Evolutionary conservation across 2,888 invertebrate species (phyloP), one percentile per base, ranked within the genome.

Genomic region (Gnatocerus cornutus): DNA sequence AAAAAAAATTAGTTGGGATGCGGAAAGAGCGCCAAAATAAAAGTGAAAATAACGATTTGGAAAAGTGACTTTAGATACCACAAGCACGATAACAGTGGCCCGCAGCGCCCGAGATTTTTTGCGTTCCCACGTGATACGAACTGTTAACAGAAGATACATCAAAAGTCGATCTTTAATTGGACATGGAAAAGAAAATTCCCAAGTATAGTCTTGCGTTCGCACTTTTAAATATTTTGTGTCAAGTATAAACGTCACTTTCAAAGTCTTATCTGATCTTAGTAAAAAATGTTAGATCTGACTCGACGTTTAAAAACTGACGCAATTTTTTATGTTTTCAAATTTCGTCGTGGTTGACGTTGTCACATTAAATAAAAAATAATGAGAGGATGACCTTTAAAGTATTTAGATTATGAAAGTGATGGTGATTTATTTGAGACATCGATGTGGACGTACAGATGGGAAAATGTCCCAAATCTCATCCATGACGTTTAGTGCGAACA

Each of bases 101-200:
- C 27, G 48, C 14, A 59, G 66, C 66, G 48, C 13, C 50, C 27
- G 27, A 58, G 58, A 58, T 58, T 66, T 66, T 66, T 66, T 59
- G 56, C 66, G 41, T 66, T 66, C 66, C 66, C 66, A 66, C 58
- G 59, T 66, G 50, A 66, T 66, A 66, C n/a, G n/a, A n/a, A n/a
- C 37, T 66, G 66, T 66, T 58, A 66, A 66, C 66, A 58, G 58
- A n/a, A 58, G 59, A 66, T 66, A 56, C 58, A 66, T 66, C 66
- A 66, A 66, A 66, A 46, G 46, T 27, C 43, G 43, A 59, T 59
- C 59, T 59, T 29, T 61, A 61, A 61, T 50, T 50, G 27, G 46
- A 61, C 46, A 56, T 27, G 43, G 41, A 56, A 41, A 41, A 41
- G 39, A 14, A 41, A 43, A 16, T 8, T 37, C 30, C 29, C 13